These are phyloP conservation scores for Schizaphis graminum DNA, from an alignment of 2,888 invertebrate species.

Conservation along the genomic window DNA sequence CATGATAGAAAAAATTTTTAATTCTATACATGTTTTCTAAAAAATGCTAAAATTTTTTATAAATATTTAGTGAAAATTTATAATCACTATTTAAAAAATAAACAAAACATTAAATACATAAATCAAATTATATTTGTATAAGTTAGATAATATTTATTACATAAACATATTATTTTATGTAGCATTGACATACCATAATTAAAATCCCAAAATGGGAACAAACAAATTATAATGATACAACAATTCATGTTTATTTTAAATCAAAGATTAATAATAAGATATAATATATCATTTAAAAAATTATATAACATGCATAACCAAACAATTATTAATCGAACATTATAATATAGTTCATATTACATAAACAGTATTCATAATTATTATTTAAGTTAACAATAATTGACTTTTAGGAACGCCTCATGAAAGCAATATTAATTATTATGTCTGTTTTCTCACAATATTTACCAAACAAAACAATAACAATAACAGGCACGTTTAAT, in stretches of 20 bases:
- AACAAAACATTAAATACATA: not conserved
- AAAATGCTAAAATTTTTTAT: not conserved
- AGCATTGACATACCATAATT: not conserved
- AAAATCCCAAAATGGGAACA: not conserved
- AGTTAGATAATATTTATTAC: not conserved
- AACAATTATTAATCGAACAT: not conserved
- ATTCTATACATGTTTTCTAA: not conserved
- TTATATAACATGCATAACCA: not conserved
- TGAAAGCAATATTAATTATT: not conserved
- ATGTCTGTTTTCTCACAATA: not conserved
- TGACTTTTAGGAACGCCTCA: not conserved
- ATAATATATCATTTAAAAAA: not conserved
- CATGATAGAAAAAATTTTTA: not conserved
- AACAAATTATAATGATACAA: not conserved
- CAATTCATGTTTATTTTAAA: not conserved
- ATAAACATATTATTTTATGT: not conserved
- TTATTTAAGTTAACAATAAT: not conserved
- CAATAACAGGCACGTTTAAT: not conserved
- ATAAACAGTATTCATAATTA: not conserved
- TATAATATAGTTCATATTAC: not conserved
- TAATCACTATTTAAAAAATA: not conserved
- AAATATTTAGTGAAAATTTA: not conserved
- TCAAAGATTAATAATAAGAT: not conserved
- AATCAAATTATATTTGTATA: not conserved
- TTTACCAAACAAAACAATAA: constrained; percentile 10